phyloP scores from a whole-genome alignment of 2,888 invertebrate genomes.

The Pseudococcus viburni region DNA sequence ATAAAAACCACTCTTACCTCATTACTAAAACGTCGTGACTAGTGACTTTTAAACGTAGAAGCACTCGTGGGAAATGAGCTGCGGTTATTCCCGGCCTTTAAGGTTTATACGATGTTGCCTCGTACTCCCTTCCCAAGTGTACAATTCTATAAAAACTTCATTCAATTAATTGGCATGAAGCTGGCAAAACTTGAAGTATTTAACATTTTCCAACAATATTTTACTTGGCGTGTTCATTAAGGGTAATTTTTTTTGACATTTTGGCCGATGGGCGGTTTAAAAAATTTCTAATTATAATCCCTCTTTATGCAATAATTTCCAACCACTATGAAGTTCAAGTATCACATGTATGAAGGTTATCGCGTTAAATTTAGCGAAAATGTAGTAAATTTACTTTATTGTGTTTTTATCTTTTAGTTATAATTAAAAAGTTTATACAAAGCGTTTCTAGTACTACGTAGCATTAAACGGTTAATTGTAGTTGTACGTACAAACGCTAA shows the following conservation, averaged over 20 bases:
- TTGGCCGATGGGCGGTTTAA: conserved; percentile 2
- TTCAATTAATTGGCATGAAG: conserved; percentile 70
- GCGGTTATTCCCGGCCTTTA: neutral
- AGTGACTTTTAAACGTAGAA: conserved; percentile 33
- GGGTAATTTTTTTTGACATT: neutral
- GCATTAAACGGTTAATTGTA: conserved; percentile 32
- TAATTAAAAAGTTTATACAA: conserved; percentile 52
- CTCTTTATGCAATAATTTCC: neutral
- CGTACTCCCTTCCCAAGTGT: neutral
- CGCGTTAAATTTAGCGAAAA: conserved; percentile 47
- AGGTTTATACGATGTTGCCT: neutral
- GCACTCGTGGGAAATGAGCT: conserved; percentile 42
- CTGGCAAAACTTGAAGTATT: conserved; percentile 77
- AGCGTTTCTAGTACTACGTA: neutral
- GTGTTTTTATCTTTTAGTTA: conserved; percentile 19
- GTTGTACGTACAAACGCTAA: neutral
- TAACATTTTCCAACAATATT: neutral
- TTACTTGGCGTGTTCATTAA: conserved; percentile 21
- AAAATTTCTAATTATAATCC: neutral
- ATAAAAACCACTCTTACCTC: conserved; percentile 11
- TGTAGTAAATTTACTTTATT: conserved; percentile 19
- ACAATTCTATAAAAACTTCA: conserved; percentile 17
- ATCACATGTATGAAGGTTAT: neutral
- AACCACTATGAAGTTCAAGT: neutral
- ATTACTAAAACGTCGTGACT: conserved; percentile 52